Base-by-base conservation (phyloP, 2,888 invertebrate genomes). In the Euplexia lucipara region DNA sequence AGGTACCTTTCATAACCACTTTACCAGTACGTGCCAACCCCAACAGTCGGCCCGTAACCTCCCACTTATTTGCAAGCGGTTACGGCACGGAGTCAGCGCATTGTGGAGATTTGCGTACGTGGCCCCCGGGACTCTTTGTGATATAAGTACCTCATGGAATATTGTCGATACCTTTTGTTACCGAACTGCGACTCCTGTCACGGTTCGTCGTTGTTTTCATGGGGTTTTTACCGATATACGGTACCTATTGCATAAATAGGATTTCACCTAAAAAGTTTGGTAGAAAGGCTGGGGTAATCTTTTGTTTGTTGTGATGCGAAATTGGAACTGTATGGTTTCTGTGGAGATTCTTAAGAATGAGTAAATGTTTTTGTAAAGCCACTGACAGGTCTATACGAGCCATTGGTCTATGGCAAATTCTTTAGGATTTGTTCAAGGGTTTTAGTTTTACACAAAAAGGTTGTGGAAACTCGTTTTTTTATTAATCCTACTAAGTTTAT, bases 71-170 rank as follows among this genome's bases (percentile, higher is more conserved):
- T 83, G 74, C 78, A 76, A 82, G 70, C 54, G 70, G 70, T 67
- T 63, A 70, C 22, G 59, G 18, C 60, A 65, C 66, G n/a, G 44
- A 69, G 66, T 83, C 83, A 83, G 85, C 85, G 73, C 76, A 68
- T 82, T 82, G 76, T 67, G 61, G 47, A 75, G 64, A 79, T 71
- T 69, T 78, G 81, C 76, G 59, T 67, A 54, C 79, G 72, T 69
- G 37, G 73, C 65, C 48, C n/a, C 35, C 18, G 67, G 57, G 63
- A 64, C 53, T 64, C 72, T 77, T 76, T 73, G 65, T 73, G 48
- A 72, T 75, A 67, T 62, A 69, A 70, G 70, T 65, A 66, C 42
- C 56, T 53, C 62, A 56, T 54, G 12, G 26, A 30, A 52, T 66
- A 56, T 35, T 54, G 35, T 49, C 48, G 30, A 64, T 71, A 70